Conservation (phyloP, 2,797 vertebrate genomes). For the Scarus forsteni region DNA sequence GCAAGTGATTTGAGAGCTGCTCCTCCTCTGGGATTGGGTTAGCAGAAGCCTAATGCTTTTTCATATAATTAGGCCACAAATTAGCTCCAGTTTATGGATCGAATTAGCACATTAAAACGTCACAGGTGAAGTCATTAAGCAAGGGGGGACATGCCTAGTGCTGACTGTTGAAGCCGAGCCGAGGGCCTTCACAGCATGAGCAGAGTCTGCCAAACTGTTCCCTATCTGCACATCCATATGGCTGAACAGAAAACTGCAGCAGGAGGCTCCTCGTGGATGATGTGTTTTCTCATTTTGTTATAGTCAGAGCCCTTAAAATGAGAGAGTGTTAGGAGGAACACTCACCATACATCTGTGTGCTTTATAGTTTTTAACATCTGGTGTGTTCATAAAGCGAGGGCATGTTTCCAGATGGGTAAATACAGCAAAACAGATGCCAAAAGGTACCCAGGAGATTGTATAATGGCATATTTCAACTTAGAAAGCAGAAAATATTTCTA, state of each 20-base stretch:
- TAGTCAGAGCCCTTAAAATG: not conserved
- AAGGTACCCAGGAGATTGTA: not conserved
- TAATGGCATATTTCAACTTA: too few species aligned
- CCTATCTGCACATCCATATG: conserved; percentile 8
- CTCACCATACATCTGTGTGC: not conserved
- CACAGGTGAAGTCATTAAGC: conserved; percentile 38
- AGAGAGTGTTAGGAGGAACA: not conserved
- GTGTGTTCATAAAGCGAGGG: not conserved
- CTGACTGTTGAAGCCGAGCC: conserved; percentile 2
- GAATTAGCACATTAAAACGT: conserved; percentile 58
- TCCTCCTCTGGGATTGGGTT: conserved; percentile 31
- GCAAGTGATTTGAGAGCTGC: conserved; percentile 1
- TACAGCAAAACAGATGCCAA: not conserved
- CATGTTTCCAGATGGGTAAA: not conserved
- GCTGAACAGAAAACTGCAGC: conserved; percentile 8
- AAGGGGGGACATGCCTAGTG: conserved; percentile 6
- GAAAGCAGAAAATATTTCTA: too few species aligned
- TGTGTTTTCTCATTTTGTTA: conserved; percentile 3
- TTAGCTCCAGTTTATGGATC: conserved; percentile 60
- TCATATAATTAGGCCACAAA: conserved; percentile 66
- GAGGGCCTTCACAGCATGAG: conserved; percentile 7
- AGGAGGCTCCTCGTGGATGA: not conserved
- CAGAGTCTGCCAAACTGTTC: conserved; percentile 6
- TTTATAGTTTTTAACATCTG: not conserved
- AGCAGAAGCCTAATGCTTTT: conserved; percentile 22